Conservation (phyloP, 2,888 invertebrate genomes). For the Drosophila gaucha region DNA sequence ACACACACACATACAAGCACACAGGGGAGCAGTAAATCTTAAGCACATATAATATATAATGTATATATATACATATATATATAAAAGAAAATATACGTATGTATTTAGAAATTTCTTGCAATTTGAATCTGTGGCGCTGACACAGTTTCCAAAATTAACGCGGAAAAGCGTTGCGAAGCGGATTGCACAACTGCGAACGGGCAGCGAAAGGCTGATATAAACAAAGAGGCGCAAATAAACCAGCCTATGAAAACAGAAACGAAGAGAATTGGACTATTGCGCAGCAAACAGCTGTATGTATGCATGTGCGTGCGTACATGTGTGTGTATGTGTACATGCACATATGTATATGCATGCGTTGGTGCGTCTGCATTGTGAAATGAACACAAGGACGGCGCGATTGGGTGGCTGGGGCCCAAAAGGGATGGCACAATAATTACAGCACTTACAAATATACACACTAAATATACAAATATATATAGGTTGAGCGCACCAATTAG, state of each 20-base stretch:
- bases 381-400: slow-evolving; percentile 65
- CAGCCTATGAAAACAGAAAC: slow-evolving; percentile 70
- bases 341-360: slow-evolving; percentile 1
- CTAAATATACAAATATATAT: neutral
- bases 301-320: slow-evolving; percentile 12
- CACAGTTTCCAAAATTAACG: slow-evolving; percentile 64
- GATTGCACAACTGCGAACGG: slow-evolving; percentile 61
- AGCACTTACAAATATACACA: slow-evolving; percentile 6
- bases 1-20: neutral
- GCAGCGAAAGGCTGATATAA: slow-evolving; percentile 61
- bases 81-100: slow-evolving; percentile 23
- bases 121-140: slow-evolving; percentile 47
- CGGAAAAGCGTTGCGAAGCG: slow-evolving; percentile 37
- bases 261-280: slow-evolving; percentile 58
- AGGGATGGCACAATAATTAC: slow-evolving; percentile 33
- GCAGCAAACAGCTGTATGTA: slow-evolving; percentile 62
- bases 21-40: slow-evolving; percentile 2
- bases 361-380: slow-evolving; percentile 52
- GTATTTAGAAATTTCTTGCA: neutral
- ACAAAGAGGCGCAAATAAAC: slow-evolving; percentile 69
- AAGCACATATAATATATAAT: neutral
- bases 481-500: neutral
- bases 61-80: neutral
- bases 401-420: slow-evolving; percentile 26
- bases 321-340: slow-evolving; percentile 3